Evolutionary conservation across 2,888 invertebrate genomes (phyloP).

Genomic region (Hypomecis punctinalis): DNA sequence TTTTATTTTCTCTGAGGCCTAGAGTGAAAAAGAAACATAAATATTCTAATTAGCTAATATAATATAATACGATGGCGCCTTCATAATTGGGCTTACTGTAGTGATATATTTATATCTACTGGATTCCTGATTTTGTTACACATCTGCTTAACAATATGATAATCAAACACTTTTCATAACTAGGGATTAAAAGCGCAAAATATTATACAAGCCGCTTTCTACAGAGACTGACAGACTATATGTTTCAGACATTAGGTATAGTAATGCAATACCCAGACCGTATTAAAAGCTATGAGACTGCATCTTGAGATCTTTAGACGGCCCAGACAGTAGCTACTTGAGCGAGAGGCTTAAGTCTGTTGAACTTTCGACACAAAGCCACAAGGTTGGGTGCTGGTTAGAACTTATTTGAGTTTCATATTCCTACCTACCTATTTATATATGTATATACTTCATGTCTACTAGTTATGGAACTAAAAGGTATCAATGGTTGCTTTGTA

Average conservation of each 20-base stretch:
- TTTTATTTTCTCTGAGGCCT: too few relatives aligned
- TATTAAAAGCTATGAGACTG: slow-evolving; percentile 1
- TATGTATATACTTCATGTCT: too few relatives aligned
- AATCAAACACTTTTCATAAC: not conserved
- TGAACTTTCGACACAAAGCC: slow-evolving; percentile 22
- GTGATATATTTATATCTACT: too few relatives aligned
- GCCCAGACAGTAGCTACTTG: slow-evolving; percentile 4
- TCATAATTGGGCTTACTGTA: too few relatives aligned
- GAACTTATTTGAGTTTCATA: slow-evolving; percentile 1
- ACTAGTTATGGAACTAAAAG: too few relatives aligned
- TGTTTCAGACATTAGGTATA: not conserved
- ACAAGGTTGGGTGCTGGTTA: slow-evolving; percentile 6
- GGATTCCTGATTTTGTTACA: too few relatives aligned
- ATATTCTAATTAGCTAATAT: too few relatives aligned
- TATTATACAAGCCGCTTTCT: not conserved
- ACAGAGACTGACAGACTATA: not conserved
- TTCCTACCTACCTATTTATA: not conserved
- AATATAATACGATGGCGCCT: too few relatives aligned
- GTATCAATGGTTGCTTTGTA: too few relatives aligned
- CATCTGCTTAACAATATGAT: too few relatives aligned
- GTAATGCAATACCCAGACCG: not conserved
- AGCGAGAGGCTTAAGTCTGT: slow-evolving; percentile 7
- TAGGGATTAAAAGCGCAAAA: not conserved
- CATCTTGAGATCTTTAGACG: not conserved
- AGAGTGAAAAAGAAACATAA: not conserved